These are phyloP conservation scores for Callimorpha dominula DNA, from an alignment of 2,888 invertebrate species.

Conservation along the genomic window DNA sequence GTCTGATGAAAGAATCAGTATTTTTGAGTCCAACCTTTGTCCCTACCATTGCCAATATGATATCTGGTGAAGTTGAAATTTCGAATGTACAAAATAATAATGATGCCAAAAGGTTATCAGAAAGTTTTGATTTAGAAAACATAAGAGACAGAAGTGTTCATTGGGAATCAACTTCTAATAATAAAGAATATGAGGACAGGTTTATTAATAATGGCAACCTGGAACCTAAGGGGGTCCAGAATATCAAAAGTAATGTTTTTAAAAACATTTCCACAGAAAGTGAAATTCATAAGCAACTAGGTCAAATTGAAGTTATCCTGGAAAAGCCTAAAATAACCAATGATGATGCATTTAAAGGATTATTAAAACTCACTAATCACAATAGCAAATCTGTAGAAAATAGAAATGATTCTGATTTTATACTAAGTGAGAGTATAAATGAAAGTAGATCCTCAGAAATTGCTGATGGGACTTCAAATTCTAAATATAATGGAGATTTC, in stretches of 20 bases:
- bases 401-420: not conserved
- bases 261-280: not conserved
- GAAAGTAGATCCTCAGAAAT: not conserved
- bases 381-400: not conserved
- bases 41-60: constrained; percentile 52
- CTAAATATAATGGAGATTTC: not conserved
- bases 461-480: not conserved
- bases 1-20: constrained; percentile 76
- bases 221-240: not conserved
- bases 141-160: not conserved
- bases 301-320: not conserved
- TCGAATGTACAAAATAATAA: constrained; percentile 30
- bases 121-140: constrained; percentile 11
- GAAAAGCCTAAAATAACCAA: not conserved
- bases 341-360: not conserved
- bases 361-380: not conserved
- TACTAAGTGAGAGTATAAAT: not conserved
- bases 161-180: not conserved
- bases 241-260: not conserved
- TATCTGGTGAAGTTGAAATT: constrained; percentile 59
- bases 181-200: not conserved
- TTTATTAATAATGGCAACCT: not conserved
- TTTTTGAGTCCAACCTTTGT: constrained; percentile 78
- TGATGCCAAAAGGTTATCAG: constrained; percentile 3
- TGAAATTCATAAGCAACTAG: not conserved